Base-by-base conservation (phyloP, 1,140 invertebrate species). In the Ostrea denselamellosa region DNA sequence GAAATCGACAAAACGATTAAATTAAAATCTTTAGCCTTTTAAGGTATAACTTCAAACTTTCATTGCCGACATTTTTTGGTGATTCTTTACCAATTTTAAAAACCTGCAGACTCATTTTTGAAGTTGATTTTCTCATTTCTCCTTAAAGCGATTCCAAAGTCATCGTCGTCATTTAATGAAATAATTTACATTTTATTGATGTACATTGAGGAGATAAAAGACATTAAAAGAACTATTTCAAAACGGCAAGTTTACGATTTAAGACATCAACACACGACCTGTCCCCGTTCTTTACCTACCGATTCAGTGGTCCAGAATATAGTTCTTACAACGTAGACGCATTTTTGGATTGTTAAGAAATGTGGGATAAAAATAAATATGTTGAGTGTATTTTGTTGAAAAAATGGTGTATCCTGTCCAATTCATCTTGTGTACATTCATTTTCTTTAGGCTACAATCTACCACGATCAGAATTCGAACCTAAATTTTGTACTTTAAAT, bases 341-440 rank as follows among this genome's bases (percentile, higher is more conserved):
- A 77, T 77, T 77, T 77, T 77, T 77, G 68, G 68, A 77, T 77
- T 77, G 68, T 77, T 77, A 77, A 34, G 68, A 77, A 34, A 77
- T 77, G 22, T 77, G 25, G 68, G 68, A 77, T 77, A 77, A 77
- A 77, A 77, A 77, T 77, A 77, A 77, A 77, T 77, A 77, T 77
- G 8, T 77, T 14, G 68, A 77, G 68, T 77, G 68, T 77, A 77
- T 77, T 77, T 77, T 28, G 25, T 9, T 17, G 68, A 77, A 77
- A 77, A 77, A 77, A 44, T 25, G 25, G 68, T 77, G 68, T 77
- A 77, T 77, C 68, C 68, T 44, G 68, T 34, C 68, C 10, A 77
- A 77, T 77, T 34, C 68, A 77, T 77, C 68, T 77, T 77, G 8
- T 28, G 9, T 14, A 25, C 68, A 34, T 77, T 77, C 68, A 77